A percentile compares a stretch with the other conserved stretches of the same genome.
These are phyloP conservation scores for Zaprionus obscuricornis DNA, from an alignment of 2,888 invertebrate genomes.

Conservation along the genomic window DNA sequence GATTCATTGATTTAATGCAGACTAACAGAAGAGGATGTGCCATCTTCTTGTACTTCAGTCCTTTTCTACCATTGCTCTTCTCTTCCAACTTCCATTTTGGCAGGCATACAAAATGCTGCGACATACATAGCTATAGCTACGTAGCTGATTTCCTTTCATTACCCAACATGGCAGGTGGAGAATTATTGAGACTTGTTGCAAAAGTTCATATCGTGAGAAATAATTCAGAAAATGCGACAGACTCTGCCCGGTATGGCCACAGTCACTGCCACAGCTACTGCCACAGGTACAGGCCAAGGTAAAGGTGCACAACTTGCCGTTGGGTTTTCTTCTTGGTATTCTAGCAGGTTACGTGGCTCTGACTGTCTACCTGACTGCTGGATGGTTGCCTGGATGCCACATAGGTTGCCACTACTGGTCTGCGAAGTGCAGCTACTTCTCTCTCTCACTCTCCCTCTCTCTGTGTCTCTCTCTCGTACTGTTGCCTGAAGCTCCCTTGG, in stretches of 20 bases:
- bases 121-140: constrained; percentile 15
- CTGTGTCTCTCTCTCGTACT: no score
- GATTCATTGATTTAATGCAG: constrained; percentile 75
- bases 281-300: no score
- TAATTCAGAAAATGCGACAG: constrained; percentile 71
- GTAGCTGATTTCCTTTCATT: constrained; percentile 48
- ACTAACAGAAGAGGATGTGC: constrained; percentile 45
- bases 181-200: constrained; percentile 74
- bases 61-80: not conserved
- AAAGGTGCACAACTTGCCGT: constrained; percentile 37
- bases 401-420: constrained; percentile 2
- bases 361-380: constrained; percentile 5
- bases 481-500: constrained; percentile 11
- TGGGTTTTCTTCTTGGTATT: no score
- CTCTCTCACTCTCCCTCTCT: not conserved
- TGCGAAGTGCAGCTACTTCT: not conserved
- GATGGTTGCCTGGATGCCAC: constrained; percentile 21
- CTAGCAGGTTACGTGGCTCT: not conserved
- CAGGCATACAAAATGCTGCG: not conserved
- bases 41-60: not conserved
- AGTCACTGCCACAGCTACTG: constrained; percentile 28
- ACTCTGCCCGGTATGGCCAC: constrained; percentile 29
- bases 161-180: constrained; percentile 58
- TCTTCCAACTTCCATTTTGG: not conserved
- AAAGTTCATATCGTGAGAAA: constrained; percentile 74